Percentiles rank a stretch among this genome's conserved stretches.
Evolutionary conservation across 2,797 vertebrate genomes (phyloP).

Genomic region (Mallotus villosus): DNA sequence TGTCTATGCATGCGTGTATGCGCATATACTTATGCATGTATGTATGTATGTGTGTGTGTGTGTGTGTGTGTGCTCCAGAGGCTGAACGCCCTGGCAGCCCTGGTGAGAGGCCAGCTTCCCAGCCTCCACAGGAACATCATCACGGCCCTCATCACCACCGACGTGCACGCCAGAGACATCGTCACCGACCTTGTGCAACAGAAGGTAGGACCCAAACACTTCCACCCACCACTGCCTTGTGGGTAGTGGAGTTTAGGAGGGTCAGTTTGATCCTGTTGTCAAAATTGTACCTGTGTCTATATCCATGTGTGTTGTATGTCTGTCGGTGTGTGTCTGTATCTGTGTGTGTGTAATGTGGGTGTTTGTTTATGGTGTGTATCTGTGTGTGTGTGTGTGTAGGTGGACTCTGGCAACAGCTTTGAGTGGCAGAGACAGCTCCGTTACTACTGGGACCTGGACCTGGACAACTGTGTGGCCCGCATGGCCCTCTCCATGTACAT

Average conservation of each 20-base stretch:
- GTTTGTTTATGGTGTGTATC: background rate
- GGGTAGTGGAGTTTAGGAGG: background rate
- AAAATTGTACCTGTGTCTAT: background rate
- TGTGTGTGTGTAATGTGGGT: background rate
- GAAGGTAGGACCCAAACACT: constrained; percentile 64
- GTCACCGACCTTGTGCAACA: constrained; percentile 81
- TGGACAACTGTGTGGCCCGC: constrained; percentile 83
- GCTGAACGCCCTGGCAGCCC: constrained; percentile 82
- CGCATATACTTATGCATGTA: no score
- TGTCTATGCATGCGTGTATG: background rate
- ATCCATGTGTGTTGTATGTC: background rate
- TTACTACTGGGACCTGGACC: constrained; percentile 85
- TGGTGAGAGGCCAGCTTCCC: constrained; percentile 81
- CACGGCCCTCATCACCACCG: constrained; percentile 86
- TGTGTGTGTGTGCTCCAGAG: constrained; percentile 67
- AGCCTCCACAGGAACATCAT: constrained; percentile 85
- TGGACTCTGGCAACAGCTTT: constrained; percentile 77
- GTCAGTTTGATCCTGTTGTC: no score
- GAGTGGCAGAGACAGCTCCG: constrained; percentile 89
- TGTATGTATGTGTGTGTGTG: constrained; percentile 13
- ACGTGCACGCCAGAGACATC: constrained; percentile 87
- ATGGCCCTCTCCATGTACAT: constrained; percentile 87
- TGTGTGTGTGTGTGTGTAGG: constrained; percentile 58
- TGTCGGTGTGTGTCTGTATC: background rate
- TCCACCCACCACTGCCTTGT: background rate